Evolutionary conservation across 1,140 invertebrate genomes (phyloP), one percentile per base, ranked within the genome.

Genomic region (Micrasema minimum): DNA sequence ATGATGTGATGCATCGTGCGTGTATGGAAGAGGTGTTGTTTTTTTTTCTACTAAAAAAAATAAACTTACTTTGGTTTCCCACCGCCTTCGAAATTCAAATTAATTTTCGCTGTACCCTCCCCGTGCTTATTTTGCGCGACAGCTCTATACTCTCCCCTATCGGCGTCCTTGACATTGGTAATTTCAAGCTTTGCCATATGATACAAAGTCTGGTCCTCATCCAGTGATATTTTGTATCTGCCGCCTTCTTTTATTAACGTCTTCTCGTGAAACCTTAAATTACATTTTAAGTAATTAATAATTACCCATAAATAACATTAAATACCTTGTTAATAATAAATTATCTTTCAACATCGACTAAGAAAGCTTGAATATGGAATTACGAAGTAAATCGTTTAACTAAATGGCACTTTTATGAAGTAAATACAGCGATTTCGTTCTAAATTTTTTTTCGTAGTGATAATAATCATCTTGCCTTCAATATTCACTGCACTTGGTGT

Each of bases 91-190:
- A 97, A 96, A 86, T 97, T 98, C 14, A 99, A 87, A 86, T 97
- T 98, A 79, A 99, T 97, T 72, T 94, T 96, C 46, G 97, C 95
- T 43, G 92, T 90, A 59, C 94, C 95, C 84, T 96, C 93, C 71
- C 97, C 97, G 76, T 93, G 90, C 79, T 91, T 92, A 84, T 98
- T 99, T 85, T 90, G 94, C 48, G 96, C 96, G 14, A 94, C 87
- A 66, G 95, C 96, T 80, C 91, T 93, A 84, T 99, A 99, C 80
- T 97, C 94, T 71, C 97, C 97, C 76, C 91, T 91, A 82, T 99
- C 97, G 4, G 85, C 84, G 76, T 91, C 92, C 72, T 92, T 90
- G 45, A 97, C 95, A 77, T 89, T 91, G 80, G 82, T 85, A 69
- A 98, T 95, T 85, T 94, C 91, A 77, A 97, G 86, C 79, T 90